Base-by-base conservation (phyloP, 2,113 vertebrate species). In the Sebastes fasciatus region DNA sequence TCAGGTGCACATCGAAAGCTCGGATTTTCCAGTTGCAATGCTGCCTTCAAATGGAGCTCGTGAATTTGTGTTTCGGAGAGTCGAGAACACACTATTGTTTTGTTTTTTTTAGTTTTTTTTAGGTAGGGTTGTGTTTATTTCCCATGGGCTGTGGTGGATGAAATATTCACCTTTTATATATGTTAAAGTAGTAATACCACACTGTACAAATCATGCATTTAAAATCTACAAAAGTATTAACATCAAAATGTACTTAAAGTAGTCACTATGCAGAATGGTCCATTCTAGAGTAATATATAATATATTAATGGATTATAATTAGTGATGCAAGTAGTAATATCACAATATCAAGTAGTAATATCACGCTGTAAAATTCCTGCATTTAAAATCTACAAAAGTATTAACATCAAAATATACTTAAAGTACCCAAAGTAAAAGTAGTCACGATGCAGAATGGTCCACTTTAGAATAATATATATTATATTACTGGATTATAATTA, bases 41-140 rank as follows among this genome's bases (percentile, higher is more conserved):
- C 9, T 43, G 80, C 80, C 2, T 87, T 87, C 61, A 80, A 0
- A 4, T 14, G 6, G 8, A 74, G 16, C 67, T 75, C 69, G 61
- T 42, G 1, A 8, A 12, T 69, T 49, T 51, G 19, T 11, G 40
- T 12, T 70, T 60, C 45, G 8, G 8, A 8, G 5, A 23, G 4
- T 21, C 52, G 19, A 63, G 16, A 19, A 11, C 4, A 11, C 58
- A 9, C 55, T 21, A 4, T 12, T 23, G 11, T 60, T 21, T 4
- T 46, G 7, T 63, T 4, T 19, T 12, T 2, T 45, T 8, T 3
- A 17, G 12, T 26, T 63, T 4, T 19, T 12, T 2, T 45, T 8
- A 7, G 51, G 12, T 26, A 60, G 21, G 16, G 21, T 17, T 23
- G n/a, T 49, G 64, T 48, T 57, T 5, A 16, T 43, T 42, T 8